Conservation (phyloP, 2,797 vertebrate species). For the Ataeniobius toweri region DNA sequence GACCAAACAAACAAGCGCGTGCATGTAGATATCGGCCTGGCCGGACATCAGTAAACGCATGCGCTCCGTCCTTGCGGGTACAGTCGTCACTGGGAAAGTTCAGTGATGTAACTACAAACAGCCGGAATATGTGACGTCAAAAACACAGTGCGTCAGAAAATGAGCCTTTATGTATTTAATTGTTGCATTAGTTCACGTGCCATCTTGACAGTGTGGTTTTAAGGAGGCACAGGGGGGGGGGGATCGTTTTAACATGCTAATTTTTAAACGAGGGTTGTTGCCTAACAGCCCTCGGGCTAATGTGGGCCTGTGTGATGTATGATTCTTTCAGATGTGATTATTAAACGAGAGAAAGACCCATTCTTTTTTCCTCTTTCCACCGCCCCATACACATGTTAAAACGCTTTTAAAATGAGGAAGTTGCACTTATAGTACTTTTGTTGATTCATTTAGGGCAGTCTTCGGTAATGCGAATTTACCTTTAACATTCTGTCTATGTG, state of each 20-base stretch:
- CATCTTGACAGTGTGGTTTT: conserved; percentile 50
- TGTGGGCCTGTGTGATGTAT: conserved; percentile 69
- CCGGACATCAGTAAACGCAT: background rate
- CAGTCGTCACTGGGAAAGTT: background rate
- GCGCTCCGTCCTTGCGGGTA: background rate
- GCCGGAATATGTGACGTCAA: conserved; percentile 47
- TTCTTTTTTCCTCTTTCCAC: background rate
- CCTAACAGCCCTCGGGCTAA: conserved; percentile 76
- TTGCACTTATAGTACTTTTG: background rate
- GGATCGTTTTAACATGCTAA: conserved; percentile 78
- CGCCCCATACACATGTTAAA: conserved; percentile 11
- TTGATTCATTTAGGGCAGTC: background rate
- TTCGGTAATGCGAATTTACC: background rate
- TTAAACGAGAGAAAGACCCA: conserved; percentile 69
- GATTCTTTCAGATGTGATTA: conserved; percentile 80
- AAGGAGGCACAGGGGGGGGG: conserved; percentile 48
- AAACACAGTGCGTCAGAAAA: conserved; percentile 24
- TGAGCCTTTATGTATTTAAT: conserved; percentile 33
- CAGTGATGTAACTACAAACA: conserved; percentile 44
- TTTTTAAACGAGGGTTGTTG: conserved; percentile 29
- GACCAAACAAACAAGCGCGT: background rate
- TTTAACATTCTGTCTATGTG: background rate
- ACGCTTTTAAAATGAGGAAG: conserved; percentile 8
- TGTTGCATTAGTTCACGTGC: conserved; percentile 5
- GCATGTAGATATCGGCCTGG: background rate